Evolutionary conservation across 2,888 invertebrate species (phyloP).

Genomic region (Ophraella communa): DNA sequence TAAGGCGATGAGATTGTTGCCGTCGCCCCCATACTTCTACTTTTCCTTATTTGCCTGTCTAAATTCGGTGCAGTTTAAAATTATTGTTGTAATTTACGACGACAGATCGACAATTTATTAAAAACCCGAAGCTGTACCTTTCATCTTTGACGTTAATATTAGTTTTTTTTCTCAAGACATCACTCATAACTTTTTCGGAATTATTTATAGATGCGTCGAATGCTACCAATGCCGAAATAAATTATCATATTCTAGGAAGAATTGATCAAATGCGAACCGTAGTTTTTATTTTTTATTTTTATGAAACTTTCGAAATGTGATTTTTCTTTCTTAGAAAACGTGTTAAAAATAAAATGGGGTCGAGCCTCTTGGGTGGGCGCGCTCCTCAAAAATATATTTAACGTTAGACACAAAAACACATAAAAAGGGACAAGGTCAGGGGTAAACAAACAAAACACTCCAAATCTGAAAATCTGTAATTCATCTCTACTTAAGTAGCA

Average conservation of each 20-base stretch:
- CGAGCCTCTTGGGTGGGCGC: background rate
- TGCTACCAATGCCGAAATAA: background rate
- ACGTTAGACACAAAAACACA: background rate
- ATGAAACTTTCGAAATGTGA: too few species aligned
- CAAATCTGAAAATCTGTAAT: conserved; percentile 12
- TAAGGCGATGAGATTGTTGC: background rate
- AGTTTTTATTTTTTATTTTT: too few species aligned
- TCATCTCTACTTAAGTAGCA: conserved; percentile 18
- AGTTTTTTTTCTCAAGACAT: conserved; percentile 22
- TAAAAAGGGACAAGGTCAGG: conserved; percentile 9
- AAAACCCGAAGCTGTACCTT: conserved; percentile 28
- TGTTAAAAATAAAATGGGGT: background rate
- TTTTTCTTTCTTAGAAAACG: too few species aligned
- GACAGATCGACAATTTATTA: conserved; percentile 37
- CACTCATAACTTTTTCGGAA: conserved; percentile 21
- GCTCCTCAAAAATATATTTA: background rate
- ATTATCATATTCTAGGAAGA: background rate
- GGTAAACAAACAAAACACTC: conserved; percentile 10
- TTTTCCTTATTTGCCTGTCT: conserved; percentile 42
- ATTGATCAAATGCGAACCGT: too few species aligned
- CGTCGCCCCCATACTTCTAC: conserved; percentile 30
- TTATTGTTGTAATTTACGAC: conserved; percentile 41
- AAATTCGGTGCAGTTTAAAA: conserved; percentile 36
- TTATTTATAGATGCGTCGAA: conserved; percentile 12
- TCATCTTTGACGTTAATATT: conserved; percentile 31